Base-by-base conservation (phyloP, 2,888 invertebrate species). In the Eristalinus sepulchralis region DNA sequence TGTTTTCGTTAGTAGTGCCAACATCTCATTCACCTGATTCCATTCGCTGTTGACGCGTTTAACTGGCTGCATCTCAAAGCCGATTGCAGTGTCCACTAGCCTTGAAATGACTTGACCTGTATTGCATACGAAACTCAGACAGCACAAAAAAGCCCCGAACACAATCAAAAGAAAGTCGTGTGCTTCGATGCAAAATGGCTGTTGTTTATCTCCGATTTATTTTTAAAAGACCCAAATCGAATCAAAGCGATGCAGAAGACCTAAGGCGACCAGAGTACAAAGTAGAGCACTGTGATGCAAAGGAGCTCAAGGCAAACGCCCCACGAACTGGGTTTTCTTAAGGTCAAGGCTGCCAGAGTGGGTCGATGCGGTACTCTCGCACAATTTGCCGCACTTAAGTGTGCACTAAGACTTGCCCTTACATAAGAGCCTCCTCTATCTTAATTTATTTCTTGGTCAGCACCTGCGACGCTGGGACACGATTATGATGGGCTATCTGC, bases 261-360 rank as follows among this genome's bases (percentile, higher is more conserved):
- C 34, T 34, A 3, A 34, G n/a, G n/a, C 4, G 47, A n/a, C 2
- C 33, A 62, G 17, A 27, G n/a, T n/a, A 1, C n/a, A 67, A 53
- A 67, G 17, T 34, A 62, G 33, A 67, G 55, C 62, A 60, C 67
- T 67, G 67, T 57, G 66, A 64, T 70, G 68, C 80, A 66, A 75
- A 83, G 64, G 34, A 80, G 80, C 80, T 75, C 84, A 80, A 84
- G 84, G 80, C 70, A 57, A 80, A 75, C 62, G 71, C 33, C 33
- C n/a, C 70, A 70, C 75, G 27, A 64, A 36, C 55, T 39, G 39
- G 66, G 67, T 76, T 76, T 53, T 67, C 66, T 67, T 80, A 84
- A 84, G 78, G 83, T 78, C 83, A 83, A 83, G 83, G 83, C 83
- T 63, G 27, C 24, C 55, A 31, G 47, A 20, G 72, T 47, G 60